Conservation (phyloP, 2,113 vertebrate genomes). For the Tetraodon nigroviridis region DNA sequence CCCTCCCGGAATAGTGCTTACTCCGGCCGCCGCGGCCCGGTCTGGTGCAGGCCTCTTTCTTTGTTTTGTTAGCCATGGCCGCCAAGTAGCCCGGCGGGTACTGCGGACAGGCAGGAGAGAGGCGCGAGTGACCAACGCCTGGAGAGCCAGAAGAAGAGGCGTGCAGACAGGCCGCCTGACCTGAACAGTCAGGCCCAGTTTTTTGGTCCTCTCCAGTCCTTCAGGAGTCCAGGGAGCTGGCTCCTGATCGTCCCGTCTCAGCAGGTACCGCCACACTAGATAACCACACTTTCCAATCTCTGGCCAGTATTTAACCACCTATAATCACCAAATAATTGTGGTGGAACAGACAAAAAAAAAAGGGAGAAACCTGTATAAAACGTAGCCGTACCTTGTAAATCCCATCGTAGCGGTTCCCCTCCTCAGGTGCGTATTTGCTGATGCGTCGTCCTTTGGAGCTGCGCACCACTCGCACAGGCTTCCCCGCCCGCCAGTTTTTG, state of each 20-base stretch:
- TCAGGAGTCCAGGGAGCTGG: conserved; percentile 96
- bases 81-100: conserved; percentile 94
- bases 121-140: background rate
- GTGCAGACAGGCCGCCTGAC: conserved; percentile 60
- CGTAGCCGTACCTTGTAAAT: conserved; percentile 89
- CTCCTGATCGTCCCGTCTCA: conserved; percentile 93
- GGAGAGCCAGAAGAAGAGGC: background rate
- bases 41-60: conserved; percentile 77
- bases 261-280: conserved; percentile 94
- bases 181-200: conserved; percentile 89
- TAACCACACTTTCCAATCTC: conserved; percentile 98
- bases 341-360: background rate
- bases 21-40: conserved; percentile 63
- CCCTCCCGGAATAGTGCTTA: conserved; percentile 77
- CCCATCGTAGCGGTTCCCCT: conserved; percentile 98
- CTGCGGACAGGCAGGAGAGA: conserved; percentile 58
- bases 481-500: conserved; percentile 96
- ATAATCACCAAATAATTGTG: background rate
- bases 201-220: conserved; percentile 88
- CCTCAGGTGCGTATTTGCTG: conserved; percentile 98
- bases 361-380: background rate
- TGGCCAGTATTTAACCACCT: conserved; percentile 99
- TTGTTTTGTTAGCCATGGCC: conserved; percentile 94
- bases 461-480: conserved; percentile 94
- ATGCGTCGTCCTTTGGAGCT: conserved; percentile 96